Base-by-base conservation (phyloP, 1,140 invertebrate genomes). In the Atta texana region DNA sequence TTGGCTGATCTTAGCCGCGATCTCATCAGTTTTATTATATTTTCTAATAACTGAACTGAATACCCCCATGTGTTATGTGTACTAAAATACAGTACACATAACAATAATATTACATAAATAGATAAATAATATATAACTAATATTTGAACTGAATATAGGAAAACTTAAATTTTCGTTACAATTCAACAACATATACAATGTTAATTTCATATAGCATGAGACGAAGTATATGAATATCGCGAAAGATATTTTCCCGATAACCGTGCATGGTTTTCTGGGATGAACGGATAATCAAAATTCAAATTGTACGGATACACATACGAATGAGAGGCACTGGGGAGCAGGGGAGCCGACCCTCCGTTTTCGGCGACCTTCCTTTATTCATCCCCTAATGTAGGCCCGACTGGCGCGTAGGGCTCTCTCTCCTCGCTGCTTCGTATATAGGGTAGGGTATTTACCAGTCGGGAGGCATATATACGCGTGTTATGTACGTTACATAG, bases 341-440 rank as follows among this genome's bases (percentile, higher is more conserved):
- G 16, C 69, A 78, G 78, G 91, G 89, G 87, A 81, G 80, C 68
- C 76, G 71, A 88, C 90, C 93, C 91, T 92, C 77, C 87, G 49
- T 87, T 91, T 91, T 91, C 87, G 89, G 77, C 81, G 85, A 88
- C 86, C 90, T 92, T 92, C 91, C 89, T 92, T 93, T 93, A 93
- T 93, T 93, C 92, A 93, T 93, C 90, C 91, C 91, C 90, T 90
- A 90, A 89, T 91, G 87, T 88, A 89, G 87, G 87, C 68, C 85
- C 91, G 64, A 78, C 61, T 84, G 57, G 71, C 78, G 78, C 85
- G 86, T 84, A 76, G 86, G 86, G 61, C 69, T 85, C 61, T 63
- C 61, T 63, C 63, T 90, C 34, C 71, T 88, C 76, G 8, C 44
- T 18, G 71, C 78, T 49, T 66, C 53, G 86, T 90, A 90, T 90